Evolutionary conservation across 2,888 invertebrate genomes (phyloP).

Genomic region (Dicranocentrus wangi): DNA sequence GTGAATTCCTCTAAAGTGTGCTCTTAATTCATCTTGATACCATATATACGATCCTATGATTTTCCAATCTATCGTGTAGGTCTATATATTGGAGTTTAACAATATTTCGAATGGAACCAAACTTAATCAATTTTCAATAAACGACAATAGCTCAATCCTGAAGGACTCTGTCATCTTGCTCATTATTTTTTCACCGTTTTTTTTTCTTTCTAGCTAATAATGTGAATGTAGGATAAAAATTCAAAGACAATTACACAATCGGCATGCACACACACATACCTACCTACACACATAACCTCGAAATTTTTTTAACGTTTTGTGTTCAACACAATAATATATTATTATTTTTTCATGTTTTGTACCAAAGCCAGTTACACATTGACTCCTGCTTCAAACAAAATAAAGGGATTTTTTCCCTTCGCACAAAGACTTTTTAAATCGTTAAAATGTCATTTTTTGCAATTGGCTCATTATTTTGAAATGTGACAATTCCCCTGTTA

Average conservation of each 20-base stretch:
- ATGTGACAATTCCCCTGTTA: conserved; percentile 43
- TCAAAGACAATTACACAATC: background rate
- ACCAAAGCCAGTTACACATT: too few species aligned
- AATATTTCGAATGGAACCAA: background rate
- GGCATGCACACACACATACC: background rate
- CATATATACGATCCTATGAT: too few species aligned
- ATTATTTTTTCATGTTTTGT: too few species aligned
- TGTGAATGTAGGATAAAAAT: background rate
- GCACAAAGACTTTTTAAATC: too few species aligned
- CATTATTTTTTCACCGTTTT: background rate
- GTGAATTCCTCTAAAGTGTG: background rate
- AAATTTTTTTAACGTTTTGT: background rate
- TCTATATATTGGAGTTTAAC: background rate
- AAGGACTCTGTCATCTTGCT: background rate
- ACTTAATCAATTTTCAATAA: background rate
- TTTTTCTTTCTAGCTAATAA: background rate
- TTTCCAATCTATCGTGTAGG: background rate
- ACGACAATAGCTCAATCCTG: background rate
- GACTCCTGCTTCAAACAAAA: too few species aligned
- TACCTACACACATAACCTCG: too few species aligned
- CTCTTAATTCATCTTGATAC: background rate
- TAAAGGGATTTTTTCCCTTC: too few species aligned
- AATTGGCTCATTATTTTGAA: conserved; percentile 50
- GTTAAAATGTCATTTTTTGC: conserved; percentile 50
- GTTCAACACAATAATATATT: background rate